These are phyloP conservation scores for Drosophila gaucha DNA, from an alignment of 2,888 invertebrate species.

Conservation along the genomic window DNA sequence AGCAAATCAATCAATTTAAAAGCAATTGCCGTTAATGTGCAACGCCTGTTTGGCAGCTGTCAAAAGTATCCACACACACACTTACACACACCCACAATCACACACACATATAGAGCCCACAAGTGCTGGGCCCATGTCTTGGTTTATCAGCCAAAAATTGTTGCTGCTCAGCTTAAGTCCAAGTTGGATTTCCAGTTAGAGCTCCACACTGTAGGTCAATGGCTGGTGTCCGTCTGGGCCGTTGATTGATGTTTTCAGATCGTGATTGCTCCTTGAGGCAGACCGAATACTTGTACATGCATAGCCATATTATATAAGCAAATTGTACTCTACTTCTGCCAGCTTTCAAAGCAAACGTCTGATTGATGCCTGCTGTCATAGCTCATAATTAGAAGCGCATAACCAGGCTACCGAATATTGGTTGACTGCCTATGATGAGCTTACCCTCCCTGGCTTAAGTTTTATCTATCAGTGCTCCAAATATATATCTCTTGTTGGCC, in stretches of 20 bases:
- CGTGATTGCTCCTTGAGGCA: constrained; percentile 37
- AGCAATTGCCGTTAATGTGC: constrained; percentile 78
- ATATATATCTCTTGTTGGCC: no score
- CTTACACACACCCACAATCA: constrained; percentile 9
- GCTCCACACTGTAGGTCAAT: constrained; percentile 23
- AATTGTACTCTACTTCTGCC: constrained; percentile 38
- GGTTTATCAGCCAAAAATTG: constrained; percentile 42
- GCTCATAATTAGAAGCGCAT: constrained; percentile 34
- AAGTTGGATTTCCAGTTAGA: constrained; percentile 7
- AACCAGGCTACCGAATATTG: constrained; percentile 18
- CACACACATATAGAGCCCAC: constrained; percentile 9
- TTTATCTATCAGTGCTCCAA: not conserved
- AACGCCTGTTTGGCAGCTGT: constrained; percentile 77
- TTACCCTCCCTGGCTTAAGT: no score
- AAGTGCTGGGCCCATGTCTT: constrained; percentile 2
- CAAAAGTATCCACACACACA: constrained; percentile 45
- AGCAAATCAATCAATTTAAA: constrained; percentile 78
- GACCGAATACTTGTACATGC: constrained; percentile 15
- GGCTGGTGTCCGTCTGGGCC: constrained; percentile 7
- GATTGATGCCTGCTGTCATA: constrained; percentile 63
- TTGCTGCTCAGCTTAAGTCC: constrained; percentile 10
- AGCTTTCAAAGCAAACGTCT: constrained; percentile 22
- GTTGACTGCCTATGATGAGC: not conserved
- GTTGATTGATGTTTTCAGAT: constrained; percentile 52
- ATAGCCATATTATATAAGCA: constrained; percentile 1